A percentile compares a stretch with the other conserved stretches of the same genome.
These are phyloP conservation scores for Heterochromis multidens DNA, from an alignment of 2,113 vertebrate genomes.

Conservation along the genomic window DNA sequence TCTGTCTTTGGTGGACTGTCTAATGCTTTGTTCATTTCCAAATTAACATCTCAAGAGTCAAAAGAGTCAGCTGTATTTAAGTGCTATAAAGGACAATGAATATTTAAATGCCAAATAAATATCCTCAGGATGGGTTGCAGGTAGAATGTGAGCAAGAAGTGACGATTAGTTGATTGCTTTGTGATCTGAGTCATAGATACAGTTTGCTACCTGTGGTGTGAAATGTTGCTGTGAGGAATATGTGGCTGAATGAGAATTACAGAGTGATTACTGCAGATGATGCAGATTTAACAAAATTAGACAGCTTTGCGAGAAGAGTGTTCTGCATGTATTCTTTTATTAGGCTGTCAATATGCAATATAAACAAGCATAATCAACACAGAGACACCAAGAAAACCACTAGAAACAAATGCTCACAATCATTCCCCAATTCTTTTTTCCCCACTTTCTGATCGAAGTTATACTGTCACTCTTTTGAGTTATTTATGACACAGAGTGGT, in stretches of 20 bases:
- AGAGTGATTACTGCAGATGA: constrained; percentile 8
- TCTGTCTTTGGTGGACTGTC: background rate
- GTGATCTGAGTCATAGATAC: constrained; percentile 16
- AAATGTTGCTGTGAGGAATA: background rate
- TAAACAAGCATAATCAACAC: background rate
- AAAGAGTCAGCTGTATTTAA: background rate
- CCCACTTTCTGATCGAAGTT: background rate
- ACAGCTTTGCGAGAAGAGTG: background rate
- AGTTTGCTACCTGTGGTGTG: constrained; percentile 28
- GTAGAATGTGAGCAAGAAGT: background rate
- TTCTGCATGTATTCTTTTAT: background rate
- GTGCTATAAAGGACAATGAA: background rate
- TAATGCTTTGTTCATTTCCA: background rate
- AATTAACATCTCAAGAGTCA: background rate
- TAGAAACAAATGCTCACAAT: background rate
- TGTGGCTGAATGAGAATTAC: constrained; percentile 12
- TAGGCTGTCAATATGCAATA: background rate
- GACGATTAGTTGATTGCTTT: constrained; percentile 34
- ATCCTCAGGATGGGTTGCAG: background rate
- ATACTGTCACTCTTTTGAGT: background rate
- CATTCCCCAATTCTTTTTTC: background rate
- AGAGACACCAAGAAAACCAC: background rate
- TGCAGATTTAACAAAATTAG: background rate
- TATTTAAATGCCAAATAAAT: constrained; percentile 14
- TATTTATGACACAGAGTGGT: background rate